These are phyloP conservation scores for Agonopterix arenella DNA, from an alignment of 2,888 invertebrate genomes.

Conservation along the genomic window DNA sequence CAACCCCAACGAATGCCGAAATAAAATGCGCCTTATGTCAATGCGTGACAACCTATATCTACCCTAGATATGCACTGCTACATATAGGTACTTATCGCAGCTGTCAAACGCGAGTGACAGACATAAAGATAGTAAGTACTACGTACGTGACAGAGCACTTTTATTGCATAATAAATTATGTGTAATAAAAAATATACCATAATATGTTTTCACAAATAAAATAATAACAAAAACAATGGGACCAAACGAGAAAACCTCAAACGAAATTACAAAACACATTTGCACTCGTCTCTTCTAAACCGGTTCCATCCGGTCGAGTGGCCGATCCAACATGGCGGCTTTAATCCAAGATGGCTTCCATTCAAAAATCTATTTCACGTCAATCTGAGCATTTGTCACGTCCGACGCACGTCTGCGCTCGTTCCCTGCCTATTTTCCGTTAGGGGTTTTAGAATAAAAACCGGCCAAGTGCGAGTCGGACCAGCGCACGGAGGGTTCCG, in stretches of 20 bases:
- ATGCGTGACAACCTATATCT: no score
- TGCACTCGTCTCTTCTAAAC: slow-evolving; percentile 20
- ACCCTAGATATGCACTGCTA: no score
- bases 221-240: not conserved
- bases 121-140: no score
- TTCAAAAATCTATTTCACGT: slow-evolving; percentile 70
- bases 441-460: not conserved
- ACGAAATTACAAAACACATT: slow-evolving; percentile 39
- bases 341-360: slow-evolving; percentile 13
- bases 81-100: no score
- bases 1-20: no score
- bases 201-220: not conserved
- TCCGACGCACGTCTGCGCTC: slow-evolving; percentile 20
- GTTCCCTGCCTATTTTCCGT: not conserved
- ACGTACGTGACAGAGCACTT: no score
- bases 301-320: slow-evolving; percentile 31
- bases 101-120: no score
- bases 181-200: no score
- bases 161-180: no score
- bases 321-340: slow-evolving; percentile 40
- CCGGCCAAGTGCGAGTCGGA: no score
- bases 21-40: no score
- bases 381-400: slow-evolving; percentile 62
- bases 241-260: not conserved
- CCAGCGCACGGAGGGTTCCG: no score